Base-by-base conservation (phyloP, 2,113 vertebrate genomes). In the Reinhardtius hippoglossoides region DNA sequence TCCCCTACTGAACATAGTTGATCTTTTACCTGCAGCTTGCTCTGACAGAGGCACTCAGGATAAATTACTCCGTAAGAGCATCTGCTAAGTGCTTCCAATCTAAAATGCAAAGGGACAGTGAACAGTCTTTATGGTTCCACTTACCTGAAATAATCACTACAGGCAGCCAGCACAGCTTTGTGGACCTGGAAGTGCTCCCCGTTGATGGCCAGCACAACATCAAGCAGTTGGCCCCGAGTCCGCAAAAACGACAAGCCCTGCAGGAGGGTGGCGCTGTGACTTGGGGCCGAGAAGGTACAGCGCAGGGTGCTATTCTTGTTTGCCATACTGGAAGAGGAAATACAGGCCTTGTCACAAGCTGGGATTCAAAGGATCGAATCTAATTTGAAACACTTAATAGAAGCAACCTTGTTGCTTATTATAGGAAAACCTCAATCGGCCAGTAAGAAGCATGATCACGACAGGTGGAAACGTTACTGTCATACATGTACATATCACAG, bases 111-210 rank as follows among this genome's bases (percentile, higher is more conserved):
- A 90, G 56, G 27, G 57, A 0, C 40, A 37, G 5, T 26, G 63
- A 63, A 24, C 82, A 26, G 55, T 72, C 58, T 56, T 50, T 31
- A 59, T 67, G 61, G 71, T 69, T 61, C 60, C 64, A 90, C 90
- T 84, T 66, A 99, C 98, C 98, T 96, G 95, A 99, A 99, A 90
- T 99, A 99, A 92, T 99, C 97, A 75, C 98, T 99, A 95, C 98
- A 98, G 88, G 98, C 96, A 2, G 98, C 98, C 89, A 99, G 94
- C 81, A 99, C 97, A 44, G 97, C 97, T 94, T 95, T 97, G 94
- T 99, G 98, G 23, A 98, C 98, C 59, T 95, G 95, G 92, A 99
- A 99, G 65, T 90, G 96, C 94, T 98, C 96, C 68, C 96, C 94
- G 84, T 96, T 96, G 92, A 99, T 91, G 67, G 96, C 95, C 85